Base-by-base conservation (phyloP, 2,888 invertebrate species). In the Xestia sexstrigata region DNA sequence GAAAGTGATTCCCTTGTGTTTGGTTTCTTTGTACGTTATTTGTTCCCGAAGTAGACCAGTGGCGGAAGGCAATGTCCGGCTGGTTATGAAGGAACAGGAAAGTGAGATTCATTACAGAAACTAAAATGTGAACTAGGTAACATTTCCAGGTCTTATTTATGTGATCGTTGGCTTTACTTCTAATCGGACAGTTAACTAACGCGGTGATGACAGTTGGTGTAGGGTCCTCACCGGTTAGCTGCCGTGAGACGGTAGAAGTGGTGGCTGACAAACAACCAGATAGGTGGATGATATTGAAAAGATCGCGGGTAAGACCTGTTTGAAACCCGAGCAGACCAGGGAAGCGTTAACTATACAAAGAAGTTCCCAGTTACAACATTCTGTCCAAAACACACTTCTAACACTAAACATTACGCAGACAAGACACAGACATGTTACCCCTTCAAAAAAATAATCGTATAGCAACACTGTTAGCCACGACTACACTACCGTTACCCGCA, bases 401-500 rank as follows among this genome's bases (percentile, higher is more conserved):
- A 55, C 30, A 7, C 55, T 35, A 13, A 76, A 42, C 1, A 49
- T 52, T 20, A 30, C 9, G 20, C 23, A 45, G 47, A 63, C 67
- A 17, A 30, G 30, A 6, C 30, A 30, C 60, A 30, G 15, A 58
- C 58, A 42, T 23, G 58, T 70, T 60, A 20, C 9, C 23, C 20
- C 17, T 8, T n/a, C 13, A 81, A 80, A 77, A 49, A 45, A 4
- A 49, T 49, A 78, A 52, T 74, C 52, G 8, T 45, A 2, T 23
- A 58, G 79, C 74, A 70, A 65, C 26, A 55, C 70, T 62, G 23
- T 23, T 60, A 23, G 35, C 15, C 60, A 30, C 63, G 66, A 79
- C 60, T 55, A 30, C 15, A 73, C 70, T 63, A 62, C 84, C 85
- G 85, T 85, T 85, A 85, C 39, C 17, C 66, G 68, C 85, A 85